Base-by-base conservation (phyloP, 2,797 vertebrate genomes). In the Pterois miles region DNA sequence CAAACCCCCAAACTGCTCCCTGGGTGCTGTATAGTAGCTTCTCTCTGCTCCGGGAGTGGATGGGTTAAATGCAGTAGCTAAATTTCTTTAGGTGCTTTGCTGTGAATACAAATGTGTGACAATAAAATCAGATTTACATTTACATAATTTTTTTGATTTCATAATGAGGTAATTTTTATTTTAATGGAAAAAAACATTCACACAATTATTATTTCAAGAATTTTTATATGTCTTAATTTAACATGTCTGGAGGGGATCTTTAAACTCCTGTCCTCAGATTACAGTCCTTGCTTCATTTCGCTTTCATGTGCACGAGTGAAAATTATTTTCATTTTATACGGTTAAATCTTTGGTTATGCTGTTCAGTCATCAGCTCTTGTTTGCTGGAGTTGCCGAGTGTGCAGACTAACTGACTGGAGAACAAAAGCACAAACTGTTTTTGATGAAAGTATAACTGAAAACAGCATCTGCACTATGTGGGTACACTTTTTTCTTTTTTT, bases 331-430 rank as follows among this genome's bases (percentile, higher is more conserved):
- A 81, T 59, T 83, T 84, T 22, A 66, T 48, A 34, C 33, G 10
- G 25, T n/a, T 46, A 25, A 57, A 33, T 83, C 29, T 71, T 82
- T 70, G n/a, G 14, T 59, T 71, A 48, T 27, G 73, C 36, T 65
- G 36, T 81, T 89, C 71, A 80, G 56, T 79, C 59, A 23, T 36
- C 27, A 67, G 38, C 23, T 86, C 31, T 72, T 76, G 64, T 71
- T 84, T 80, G 53, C 60, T 65, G 29, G 63, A 31, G 23, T 73
- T 78, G 50, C 33, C 2, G 14, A 70, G 54, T 48, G 33, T 68
- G 23, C 23, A 33, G 63, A 50, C 48, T 63, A 27, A 78, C 56
- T 46, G 40, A 27, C 54, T 38, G 2, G 11, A 25, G 52, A n/a
- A 69, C 57, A 76, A 78, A 86, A 71, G 60, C 68, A 75, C n/a